Base-by-base conservation (phyloP, 2,888 invertebrate genomes). In the Ditula angustiorana region DNA sequence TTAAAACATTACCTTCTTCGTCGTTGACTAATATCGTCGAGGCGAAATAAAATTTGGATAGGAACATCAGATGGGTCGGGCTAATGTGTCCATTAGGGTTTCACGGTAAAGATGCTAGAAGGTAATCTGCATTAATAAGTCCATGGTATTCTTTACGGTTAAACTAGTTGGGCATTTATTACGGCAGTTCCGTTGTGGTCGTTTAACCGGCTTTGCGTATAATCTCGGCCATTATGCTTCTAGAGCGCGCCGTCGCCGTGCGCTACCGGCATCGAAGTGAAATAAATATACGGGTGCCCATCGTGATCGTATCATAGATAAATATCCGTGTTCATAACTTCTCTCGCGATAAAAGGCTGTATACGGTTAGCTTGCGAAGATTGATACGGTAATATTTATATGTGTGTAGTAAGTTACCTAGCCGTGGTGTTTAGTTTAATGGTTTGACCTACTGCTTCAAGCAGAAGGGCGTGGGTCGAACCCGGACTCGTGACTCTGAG, bases 241-340 rank as follows among this genome's bases (percentile, higher is more conserved):
- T 69, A 68, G 68, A 63, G 65, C 70, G 64, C 28, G 56, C 62
- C 5, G 76, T 74, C 28, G 56, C 62, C 5, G 76, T 74, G 76
- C 74, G 76, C 73, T 77, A 75, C 74, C 64, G 53, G 47, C 59
- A 7, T 16, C 52, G 77, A 69, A 66, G 71, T 75, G 46, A 81
- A 74, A 78, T 80, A 70, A n/a, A n/a, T n/a, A n/a, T n/a, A n/a
- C n/a, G 67, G 44, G 49, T 28, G 13, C 26, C 28, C 26, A 8
- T 11, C 19, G 5, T n/a, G 11, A 50, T 28, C 19, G 7, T 37
- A 13, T 5, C 37, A 10, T 37, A 35, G 13, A 13, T 35, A 13
- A 35, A 35, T 7, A 35, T n/a, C n/a, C 5, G n/a, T n/a, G n/a
- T n/a, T n/a, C n/a, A 35, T 7, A 8, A 10, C 24, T 46, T 24